Evolutionary conservation across 2,113 vertebrate species (phyloP).

Genomic region (Cisticola juncidis): DNA sequence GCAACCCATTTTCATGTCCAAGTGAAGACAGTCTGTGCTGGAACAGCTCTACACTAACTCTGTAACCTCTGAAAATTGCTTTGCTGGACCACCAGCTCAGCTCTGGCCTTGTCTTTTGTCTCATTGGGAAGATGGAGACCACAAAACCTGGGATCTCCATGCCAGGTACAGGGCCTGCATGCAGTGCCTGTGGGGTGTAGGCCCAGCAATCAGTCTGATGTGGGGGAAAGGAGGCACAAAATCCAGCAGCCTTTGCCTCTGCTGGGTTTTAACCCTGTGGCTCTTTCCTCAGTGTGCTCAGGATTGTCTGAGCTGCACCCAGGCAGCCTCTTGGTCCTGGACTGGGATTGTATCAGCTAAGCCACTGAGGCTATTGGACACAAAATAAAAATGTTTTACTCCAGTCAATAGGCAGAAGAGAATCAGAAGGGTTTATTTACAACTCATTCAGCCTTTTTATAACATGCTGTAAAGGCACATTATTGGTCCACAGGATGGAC

Average conservation of each 20-base stretch:
- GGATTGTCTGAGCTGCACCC: too few relatives aligned
- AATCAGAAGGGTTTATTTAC: too few relatives aligned
- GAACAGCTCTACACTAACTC: neutral
- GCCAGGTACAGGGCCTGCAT: neutral
- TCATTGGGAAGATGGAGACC: neutral
- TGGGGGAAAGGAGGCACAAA: neutral
- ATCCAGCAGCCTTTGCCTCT: neutral
- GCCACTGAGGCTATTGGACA: too few relatives aligned
- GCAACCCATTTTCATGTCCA: neutral
- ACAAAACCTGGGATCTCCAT: neutral
- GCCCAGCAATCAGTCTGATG: neutral
- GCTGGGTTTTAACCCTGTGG: neutral
- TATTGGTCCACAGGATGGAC: too few relatives aligned
- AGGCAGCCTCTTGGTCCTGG: too few relatives aligned
- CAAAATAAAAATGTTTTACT: too few relatives aligned
- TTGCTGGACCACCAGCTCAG: neutral
- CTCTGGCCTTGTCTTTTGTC: neutral
- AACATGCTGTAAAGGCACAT: too few relatives aligned
- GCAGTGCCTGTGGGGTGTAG: neutral
- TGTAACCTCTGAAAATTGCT: neutral
- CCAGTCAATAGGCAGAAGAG: too few relatives aligned
- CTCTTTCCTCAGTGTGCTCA: too few relatives aligned
- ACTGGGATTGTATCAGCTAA: too few relatives aligned
- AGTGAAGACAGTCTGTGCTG: neutral
- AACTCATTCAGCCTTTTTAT: too few relatives aligned